Percentiles rank a stretch among this genome's conserved stretches.
Evolutionary conservation across 2,888 invertebrate genomes (phyloP).

Genomic region (Caenorhabditis drosophilae): DNA sequence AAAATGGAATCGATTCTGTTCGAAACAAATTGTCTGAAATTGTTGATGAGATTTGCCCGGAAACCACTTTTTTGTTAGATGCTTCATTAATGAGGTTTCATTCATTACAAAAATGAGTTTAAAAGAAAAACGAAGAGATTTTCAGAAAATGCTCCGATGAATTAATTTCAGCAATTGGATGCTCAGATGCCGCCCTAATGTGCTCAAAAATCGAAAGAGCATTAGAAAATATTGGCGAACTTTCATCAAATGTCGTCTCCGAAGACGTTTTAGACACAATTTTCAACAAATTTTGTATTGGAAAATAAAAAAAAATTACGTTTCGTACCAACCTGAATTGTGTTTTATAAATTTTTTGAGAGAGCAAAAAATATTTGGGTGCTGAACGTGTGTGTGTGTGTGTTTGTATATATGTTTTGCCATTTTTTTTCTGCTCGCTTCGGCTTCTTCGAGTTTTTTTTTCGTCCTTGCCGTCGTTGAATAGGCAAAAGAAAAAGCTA

Average conservation of each 20-base stretch:
- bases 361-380: not conserved
- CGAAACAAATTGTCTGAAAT: constrained; percentile 5
- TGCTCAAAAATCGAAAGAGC: constrained; percentile 77
- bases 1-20: constrained; percentile 4
- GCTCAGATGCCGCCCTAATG: constrained; percentile 67
- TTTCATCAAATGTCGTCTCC: constrained; percentile 80
- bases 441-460: no score
- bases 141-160: constrained; percentile 27
- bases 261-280: constrained; percentile 83
- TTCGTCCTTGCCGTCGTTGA: not conserved
- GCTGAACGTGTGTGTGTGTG: no score
- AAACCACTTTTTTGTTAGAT: constrained; percentile 34
- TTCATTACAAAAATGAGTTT: no score
- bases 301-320: no score
- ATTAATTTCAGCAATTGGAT: constrained; percentile 15
- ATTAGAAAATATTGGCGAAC: constrained; percentile 77
- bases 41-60: constrained; percentile 37
- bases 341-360: not conserved
- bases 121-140: no score
- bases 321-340: no score
- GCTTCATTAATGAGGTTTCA: constrained; percentile 20
- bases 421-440: no score
- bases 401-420: no score
- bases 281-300: constrained; percentile 86
- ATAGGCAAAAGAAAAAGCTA: no score